Base-by-base conservation (phyloP, 2,888 invertebrate species). In the Saturnia pavonia region DNA sequence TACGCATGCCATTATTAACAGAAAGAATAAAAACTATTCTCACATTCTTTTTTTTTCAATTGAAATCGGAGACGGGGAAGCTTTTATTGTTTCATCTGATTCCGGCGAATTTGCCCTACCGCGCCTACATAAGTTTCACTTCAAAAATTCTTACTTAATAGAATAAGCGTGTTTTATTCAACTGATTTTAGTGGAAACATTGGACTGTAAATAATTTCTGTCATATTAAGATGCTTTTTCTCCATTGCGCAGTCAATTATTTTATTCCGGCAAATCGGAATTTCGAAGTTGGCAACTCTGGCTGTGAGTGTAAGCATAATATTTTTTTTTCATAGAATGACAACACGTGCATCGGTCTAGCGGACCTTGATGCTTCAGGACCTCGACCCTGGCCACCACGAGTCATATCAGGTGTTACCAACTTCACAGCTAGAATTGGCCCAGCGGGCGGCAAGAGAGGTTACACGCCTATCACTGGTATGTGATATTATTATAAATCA, bases 361-460 rank as follows among this genome's bases (percentile, higher is more conserved):
- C 97, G 48, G 95, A 95, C 51, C 95, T 96, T 40, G 95, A 94
- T 69, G 89, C 94, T 51, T 94, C 92, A 16, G 95, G 95, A 0
- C 88, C 95, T 0, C 91, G 93, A 75, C 95, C 97, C 0, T 98
- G 98, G 98, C 94, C 95, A 3, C 92, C 95, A 63, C 95, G 96
- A 60, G 95, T 96, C 73, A 91, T 96, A 67, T 95, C 90, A 25
- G 94, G 96, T 45, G 95, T 95, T 78, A 94, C 89, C 70, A 95
- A 94, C 70, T 96, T 98, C 85, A 95, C 95, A 1, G 98, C 96
- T 0, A 94, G 96, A 81, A 97, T 98, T 78, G 98, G 98, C 0
- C 98, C 98, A 0, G 97, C 97, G 0, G 98, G 97, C 2, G 97
- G 97, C 0, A 95, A 95, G 69, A 91, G 97, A 4, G 98, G 98